A percentile compares a stretch with the other conserved stretches of the same genome.
phyloP scores from a whole-genome alignment of 2,797 vertebrate genomes.

The Eutrigla gurnardus region DNA sequence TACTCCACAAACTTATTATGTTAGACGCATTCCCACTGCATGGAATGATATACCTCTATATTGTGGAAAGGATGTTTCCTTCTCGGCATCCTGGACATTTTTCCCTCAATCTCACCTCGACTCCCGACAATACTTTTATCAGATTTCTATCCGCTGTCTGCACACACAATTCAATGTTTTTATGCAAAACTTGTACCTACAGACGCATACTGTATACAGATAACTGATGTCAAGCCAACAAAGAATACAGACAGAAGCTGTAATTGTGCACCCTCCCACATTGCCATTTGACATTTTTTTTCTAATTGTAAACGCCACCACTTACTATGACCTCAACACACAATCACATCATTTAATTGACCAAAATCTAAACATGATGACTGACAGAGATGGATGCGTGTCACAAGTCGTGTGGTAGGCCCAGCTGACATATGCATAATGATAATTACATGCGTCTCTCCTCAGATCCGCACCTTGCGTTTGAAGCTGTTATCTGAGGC shows the following conservation, averaged over 20 bases:
- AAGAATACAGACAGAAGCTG: neutral
- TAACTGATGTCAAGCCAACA: neutral
- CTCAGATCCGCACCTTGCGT: constrained; percentile 90
- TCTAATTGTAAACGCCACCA: neutral
- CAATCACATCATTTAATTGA: neutral
- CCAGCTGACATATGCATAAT: neutral
- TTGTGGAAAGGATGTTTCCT: neutral
- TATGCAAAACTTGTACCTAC: neutral
- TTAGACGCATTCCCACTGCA: neutral
- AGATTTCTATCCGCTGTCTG: neutral
- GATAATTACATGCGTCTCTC: neutral
- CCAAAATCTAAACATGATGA: neutral
- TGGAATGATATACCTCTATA: neutral
- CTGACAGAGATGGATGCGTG: neutral
- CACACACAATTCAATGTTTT: neutral
- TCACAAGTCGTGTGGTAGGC: neutral
- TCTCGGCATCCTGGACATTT: neutral
- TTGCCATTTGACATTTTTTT: neutral
- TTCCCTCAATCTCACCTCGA: neutral
- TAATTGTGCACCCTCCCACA: neutral
- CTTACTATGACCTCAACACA: neutral
- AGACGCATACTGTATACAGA: too few species aligned
- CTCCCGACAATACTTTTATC: neutral
- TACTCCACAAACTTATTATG: neutral
- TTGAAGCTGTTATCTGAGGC: constrained; percentile 93